These are phyloP conservation scores for Tholera decimalis DNA, from an alignment of 2,888 invertebrate genomes.

Conservation along the genomic window DNA sequence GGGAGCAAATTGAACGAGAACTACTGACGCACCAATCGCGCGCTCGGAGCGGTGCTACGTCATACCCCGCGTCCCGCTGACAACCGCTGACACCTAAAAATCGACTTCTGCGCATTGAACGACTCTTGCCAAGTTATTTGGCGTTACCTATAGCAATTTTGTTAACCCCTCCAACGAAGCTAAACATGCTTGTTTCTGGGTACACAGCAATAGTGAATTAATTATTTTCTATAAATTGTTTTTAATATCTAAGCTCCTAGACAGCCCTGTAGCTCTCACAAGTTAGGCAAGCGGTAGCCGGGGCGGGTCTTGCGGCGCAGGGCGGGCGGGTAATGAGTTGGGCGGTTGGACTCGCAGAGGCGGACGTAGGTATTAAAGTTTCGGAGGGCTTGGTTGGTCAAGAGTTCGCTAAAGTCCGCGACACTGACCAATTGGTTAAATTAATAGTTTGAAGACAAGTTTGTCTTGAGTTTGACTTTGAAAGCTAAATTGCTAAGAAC, in stretches of 20 bases:
- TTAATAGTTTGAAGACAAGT: neutral
- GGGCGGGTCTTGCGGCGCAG: conserved; percentile 86
- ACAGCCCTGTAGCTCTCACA: conserved; percentile 70
- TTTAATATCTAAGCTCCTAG: conserved; percentile 36
- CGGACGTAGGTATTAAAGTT: conserved; percentile 65
- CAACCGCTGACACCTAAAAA: too few relatives aligned
- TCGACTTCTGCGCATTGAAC: too few relatives aligned
- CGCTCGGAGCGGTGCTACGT: too few relatives aligned
- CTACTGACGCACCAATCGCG: too few relatives aligned
- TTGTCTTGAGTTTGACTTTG: neutral
- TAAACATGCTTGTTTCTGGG: too few relatives aligned
- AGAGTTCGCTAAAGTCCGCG: conserved; percentile 22
- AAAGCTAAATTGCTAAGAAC: neutral
- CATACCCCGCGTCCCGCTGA: too few relatives aligned
- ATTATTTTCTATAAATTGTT: neutral
- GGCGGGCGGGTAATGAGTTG: conserved; percentile 84
- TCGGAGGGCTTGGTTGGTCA: conserved; percentile 32
- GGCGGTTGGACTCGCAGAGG: conserved; percentile 71
- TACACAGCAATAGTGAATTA: too few relatives aligned
- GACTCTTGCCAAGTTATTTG: too few relatives aligned
- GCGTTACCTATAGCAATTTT: too few relatives aligned
- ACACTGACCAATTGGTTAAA: conserved; percentile 11
- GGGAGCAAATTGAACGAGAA: too few relatives aligned
- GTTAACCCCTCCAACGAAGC: too few relatives aligned
- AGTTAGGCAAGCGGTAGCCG: conserved; percentile 79